Base-by-base conservation (phyloP, 2,888 invertebrate genomes). In the Acronicta leporina region DNA sequence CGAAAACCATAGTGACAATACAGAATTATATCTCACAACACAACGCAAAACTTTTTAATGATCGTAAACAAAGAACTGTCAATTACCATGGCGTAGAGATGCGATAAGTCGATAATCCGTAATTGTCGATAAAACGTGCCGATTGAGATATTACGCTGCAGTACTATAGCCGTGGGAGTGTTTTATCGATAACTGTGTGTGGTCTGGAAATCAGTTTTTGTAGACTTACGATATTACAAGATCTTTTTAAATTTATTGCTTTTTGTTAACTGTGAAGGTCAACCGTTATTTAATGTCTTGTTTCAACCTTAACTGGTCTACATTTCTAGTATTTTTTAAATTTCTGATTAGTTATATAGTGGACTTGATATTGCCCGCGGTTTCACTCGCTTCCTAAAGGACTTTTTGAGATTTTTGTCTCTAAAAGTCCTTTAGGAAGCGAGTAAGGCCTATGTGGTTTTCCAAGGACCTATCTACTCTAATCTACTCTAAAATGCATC, bases 51-150 rank as follows among this genome's bases (percentile, higher is more conserved):
- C 71, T 81, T 80, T 75, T 73, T 58, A 75, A 72, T 69, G 67
- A 60, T 73, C 56, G 71, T 84, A 87, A 88, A 90, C 84, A 85
- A 85, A 70, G 55, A 55, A 57, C 81, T 85, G 89, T 86, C 89
- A 87, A 87, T 87, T 86, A 84, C 73, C 38, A 57, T 60, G 51
- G 16, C 41, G 33, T 68, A 70, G 77, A 41, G 75, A 40, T 42
- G 67, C 14, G 49, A 46, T 54, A 54, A 42, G 56, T 66, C 71
- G 68, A 71, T 68, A 55, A 61, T 41, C 16, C 44, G 56, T 60
- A 44, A 55, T 56, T 56, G 11, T 55, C 66, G 52, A 50, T 56
- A 27, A 44, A 53, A 44, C 20, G 6, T 15, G 33, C 40, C 46
- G 79, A 85, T 85, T 82, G 73, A 82, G 77, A 80, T 82, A 77